Conservation (phyloP, 23 tunicate species). For the Diplosoma virens region DNA sequence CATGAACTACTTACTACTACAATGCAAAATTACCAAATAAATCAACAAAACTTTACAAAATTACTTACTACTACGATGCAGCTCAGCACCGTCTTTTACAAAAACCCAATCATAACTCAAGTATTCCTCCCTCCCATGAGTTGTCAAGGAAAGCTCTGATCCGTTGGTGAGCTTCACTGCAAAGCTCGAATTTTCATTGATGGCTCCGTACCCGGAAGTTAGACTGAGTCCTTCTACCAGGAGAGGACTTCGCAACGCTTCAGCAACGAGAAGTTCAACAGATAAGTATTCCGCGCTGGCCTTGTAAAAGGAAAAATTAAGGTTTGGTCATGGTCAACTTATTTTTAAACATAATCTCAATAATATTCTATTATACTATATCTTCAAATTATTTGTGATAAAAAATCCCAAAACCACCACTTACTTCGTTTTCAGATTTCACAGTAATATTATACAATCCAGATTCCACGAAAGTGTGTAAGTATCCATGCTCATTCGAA, state of each 20-base stretch:
- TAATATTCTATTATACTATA: no score
- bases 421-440: constrained; percentile 62
- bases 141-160: not conserved
- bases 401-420: not conserved
- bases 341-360: no score
- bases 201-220: not conserved
- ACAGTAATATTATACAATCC: constrained; percentile 55
- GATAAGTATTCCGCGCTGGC: constrained; percentile 45
- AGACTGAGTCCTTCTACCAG: not conserved
- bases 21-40: no score
- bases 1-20: no score
- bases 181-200: not conserved
- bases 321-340: no score
- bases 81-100: not conserved
- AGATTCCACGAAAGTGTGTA: constrained; percentile 32
- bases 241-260: constrained; percentile 9
- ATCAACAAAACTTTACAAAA: no score
- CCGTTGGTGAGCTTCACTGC: constrained; percentile 15
- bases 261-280: constrained; percentile 31
- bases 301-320: no score
- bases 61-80: no score
- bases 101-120: constrained; percentile 9
- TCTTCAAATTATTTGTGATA: no score
- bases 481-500: no score
- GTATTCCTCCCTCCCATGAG: not conserved